phyloP scores from a whole-genome alignment of 1,140 invertebrate genomes.

The Drosophila tropicalis region DNA sequence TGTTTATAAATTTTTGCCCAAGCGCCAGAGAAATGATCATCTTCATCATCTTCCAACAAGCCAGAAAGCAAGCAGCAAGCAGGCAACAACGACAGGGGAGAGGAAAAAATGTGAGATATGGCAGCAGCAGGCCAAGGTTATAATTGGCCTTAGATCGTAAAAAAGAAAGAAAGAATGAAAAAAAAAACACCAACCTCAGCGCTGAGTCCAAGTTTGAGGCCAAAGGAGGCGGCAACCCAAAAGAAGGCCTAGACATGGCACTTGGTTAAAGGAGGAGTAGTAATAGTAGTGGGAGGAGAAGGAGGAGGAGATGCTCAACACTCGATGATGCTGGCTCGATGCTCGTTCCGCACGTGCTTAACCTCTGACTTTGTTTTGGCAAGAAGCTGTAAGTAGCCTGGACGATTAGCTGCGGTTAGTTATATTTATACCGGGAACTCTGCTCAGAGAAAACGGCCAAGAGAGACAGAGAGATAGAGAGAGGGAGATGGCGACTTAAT shows the following conservation, averaged over 20 bases:
- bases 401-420: conserved; percentile 74
- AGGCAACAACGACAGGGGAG: not conserved
- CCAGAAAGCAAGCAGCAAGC: conserved; percentile 51
- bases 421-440: conserved; percentile 65
- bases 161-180: conserved; percentile 16
- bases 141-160: conserved; percentile 78
- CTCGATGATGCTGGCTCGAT: conserved; percentile 4
- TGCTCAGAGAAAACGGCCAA: conserved; percentile 19
- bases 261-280: not conserved
- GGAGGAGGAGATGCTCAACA: conserved; percentile 6
- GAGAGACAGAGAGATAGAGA: conserved; percentile 41
- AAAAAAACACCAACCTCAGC: not conserved
- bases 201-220: not conserved
- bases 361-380: conserved; percentile 77
- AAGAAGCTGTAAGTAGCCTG: conserved; percentile 57
- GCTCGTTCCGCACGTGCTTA: conserved; percentile 66
- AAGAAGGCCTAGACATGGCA: conserved; percentile 8
- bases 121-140: conserved; percentile 80
- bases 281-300: no score
- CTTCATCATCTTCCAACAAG: conserved; percentile 68
- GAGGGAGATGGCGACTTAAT: not conserved
- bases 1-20: conserved; percentile 78
- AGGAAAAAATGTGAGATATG: conserved; percentile 75
- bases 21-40: conserved; percentile 79
- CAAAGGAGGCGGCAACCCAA: conserved; percentile 12